A percentile compares a stretch with the other conserved stretches of the same genome.
Conservation (phyloP, 2,888 invertebrate species). For the Timandra comae region DNA sequence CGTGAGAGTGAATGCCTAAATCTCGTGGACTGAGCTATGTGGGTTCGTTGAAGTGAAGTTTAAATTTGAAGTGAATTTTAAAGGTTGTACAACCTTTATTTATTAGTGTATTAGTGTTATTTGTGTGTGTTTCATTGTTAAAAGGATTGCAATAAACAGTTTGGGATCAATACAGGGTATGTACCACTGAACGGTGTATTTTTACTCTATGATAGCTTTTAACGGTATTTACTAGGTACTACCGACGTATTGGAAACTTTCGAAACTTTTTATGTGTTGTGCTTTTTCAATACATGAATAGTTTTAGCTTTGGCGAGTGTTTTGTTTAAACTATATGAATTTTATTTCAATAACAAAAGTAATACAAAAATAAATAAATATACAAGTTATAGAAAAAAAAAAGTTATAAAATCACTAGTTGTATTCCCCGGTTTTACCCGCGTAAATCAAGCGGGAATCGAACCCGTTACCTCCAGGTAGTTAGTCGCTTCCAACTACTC, state of each 20-base stretch:
- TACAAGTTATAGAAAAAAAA: too few species aligned
- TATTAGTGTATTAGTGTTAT: slow-evolving; percentile 41
- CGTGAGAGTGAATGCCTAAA: slow-evolving; percentile 62
- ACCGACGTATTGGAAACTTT: slow-evolving; percentile 19
- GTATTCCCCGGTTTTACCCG: too few species aligned
- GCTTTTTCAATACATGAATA: too few species aligned
- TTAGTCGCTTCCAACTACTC: too few species aligned
- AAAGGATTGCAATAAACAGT: slow-evolving; percentile 56
- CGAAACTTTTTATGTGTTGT: background rate
- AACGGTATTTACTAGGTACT: slow-evolving; percentile 20
- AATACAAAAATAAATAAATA: too few species aligned
- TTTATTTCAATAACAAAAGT: too few species aligned
- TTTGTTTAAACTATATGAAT: too few species aligned
- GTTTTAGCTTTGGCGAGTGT: too few species aligned
- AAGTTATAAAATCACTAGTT: too few species aligned
- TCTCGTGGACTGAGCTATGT: slow-evolving; percentile 62
- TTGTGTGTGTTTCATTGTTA: slow-evolving; percentile 42
- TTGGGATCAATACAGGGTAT: slow-evolving; percentile 56
- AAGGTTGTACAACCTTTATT: slow-evolving; percentile 43
- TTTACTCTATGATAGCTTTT: slow-evolving; percentile 21
- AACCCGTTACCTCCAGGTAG: too few species aligned
- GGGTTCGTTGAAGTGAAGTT: slow-evolving; percentile 68
- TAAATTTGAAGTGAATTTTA: slow-evolving; percentile 58
- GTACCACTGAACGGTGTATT: slow-evolving; percentile 29
- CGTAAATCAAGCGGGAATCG: too few species aligned